A percentile compares a stretch with the other conserved stretches of the same genome.
Conservation (phyloP, 2,113 vertebrate species). For the Oreochromis spilurus region DNA sequence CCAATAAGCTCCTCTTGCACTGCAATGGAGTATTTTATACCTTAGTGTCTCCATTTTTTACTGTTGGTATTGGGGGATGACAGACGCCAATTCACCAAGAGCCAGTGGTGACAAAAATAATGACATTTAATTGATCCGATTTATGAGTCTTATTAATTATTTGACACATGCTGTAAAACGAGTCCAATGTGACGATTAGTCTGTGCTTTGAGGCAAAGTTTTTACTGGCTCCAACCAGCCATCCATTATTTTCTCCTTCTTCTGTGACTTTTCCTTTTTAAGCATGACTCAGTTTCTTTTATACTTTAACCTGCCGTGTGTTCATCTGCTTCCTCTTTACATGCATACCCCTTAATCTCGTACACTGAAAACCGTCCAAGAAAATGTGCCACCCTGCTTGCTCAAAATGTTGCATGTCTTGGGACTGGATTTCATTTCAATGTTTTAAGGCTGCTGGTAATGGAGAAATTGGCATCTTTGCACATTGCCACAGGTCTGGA, state of each 20-base stretch:
- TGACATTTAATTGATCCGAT: conserved; percentile 5
- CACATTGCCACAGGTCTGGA: conserved; percentile 33
- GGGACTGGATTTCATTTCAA: conserved; percentile 14
- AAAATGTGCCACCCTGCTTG: background rate
- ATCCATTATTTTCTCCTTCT: background rate
- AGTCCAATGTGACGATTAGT: background rate
- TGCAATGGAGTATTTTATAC: background rate
- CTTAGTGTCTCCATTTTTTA: conserved; percentile 19
- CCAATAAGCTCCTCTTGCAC: conserved; percentile 22
- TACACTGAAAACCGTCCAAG: background rate
- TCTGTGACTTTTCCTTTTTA: background rate
- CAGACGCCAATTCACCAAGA: background rate
- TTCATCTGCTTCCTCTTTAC: background rate
- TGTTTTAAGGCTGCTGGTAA: conserved; percentile 7
- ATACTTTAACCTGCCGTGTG: background rate
- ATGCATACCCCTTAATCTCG: background rate
- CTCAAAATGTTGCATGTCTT: background rate
- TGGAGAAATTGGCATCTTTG: conserved; percentile 27
- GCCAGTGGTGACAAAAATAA: background rate
- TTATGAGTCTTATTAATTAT: background rate
- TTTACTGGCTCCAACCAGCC: background rate
- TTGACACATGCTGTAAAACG: background rate
- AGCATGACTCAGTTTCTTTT: background rate
- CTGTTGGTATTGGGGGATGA: background rate
- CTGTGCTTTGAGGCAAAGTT: background rate